These are phyloP conservation scores for Neodiprion virginianus DNA, from an alignment of 1,140 invertebrate species.

Conservation along the genomic window DNA sequence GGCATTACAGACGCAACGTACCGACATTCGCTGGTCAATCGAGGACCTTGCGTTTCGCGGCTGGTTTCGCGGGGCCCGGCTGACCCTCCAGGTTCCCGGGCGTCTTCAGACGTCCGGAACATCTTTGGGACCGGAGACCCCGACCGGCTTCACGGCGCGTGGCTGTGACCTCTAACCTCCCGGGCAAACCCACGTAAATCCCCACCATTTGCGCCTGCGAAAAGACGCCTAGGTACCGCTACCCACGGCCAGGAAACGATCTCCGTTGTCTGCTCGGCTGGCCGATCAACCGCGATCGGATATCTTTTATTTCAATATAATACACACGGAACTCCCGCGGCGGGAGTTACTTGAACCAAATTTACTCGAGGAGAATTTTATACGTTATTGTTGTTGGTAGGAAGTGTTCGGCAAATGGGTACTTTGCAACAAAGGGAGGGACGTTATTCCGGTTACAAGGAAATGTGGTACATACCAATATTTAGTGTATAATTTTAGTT, in stretches of 20 bases:
- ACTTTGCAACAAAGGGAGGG: too few relatives aligned
- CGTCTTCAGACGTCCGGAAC: too few relatives aligned
- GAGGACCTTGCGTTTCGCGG: too few relatives aligned
- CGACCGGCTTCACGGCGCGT: neutral
- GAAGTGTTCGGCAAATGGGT: too few relatives aligned
- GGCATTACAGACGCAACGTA: too few relatives aligned
- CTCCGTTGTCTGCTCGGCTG: neutral
- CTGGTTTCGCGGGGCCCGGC: too few relatives aligned
- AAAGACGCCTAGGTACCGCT: conserved; percentile 4
- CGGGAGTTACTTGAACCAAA: neutral
- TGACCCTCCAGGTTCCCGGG: too few relatives aligned
- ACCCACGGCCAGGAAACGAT: conserved; percentile 10
- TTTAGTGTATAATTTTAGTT: too few relatives aligned
- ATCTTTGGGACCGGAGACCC: neutral
- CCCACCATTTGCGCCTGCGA: neutral
- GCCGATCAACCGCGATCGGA: neutral
- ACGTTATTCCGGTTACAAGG: too few relatives aligned
- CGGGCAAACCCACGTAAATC: conserved; percentile 6
- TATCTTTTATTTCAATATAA: neutral
- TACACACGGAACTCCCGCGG: neutral
- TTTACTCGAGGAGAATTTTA: neutral
- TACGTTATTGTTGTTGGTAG: neutral
- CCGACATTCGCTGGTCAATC: too few relatives aligned
- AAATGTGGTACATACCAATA: too few relatives aligned
- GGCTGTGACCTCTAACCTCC: conserved; percentile 9